phyloP scores from a whole-genome alignment of 1,140 invertebrate genomes.

The Streblospio benedicti region DNA sequence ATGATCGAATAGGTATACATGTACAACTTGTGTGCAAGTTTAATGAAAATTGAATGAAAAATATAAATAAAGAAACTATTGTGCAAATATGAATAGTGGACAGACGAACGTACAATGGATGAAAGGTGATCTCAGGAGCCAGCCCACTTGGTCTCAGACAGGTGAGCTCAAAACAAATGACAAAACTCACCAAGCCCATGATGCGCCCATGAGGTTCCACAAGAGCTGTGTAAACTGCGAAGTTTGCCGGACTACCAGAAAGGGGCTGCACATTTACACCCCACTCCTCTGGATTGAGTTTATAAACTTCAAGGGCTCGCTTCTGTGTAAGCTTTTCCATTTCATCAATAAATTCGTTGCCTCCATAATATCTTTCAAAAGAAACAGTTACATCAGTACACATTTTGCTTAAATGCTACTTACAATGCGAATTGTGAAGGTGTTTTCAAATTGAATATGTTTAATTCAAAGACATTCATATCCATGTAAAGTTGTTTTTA shows the following conservation, averaged over 20 bases:
- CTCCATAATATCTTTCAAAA: slow-evolving; percentile 88
- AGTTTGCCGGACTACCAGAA: slow-evolving; percentile 93
- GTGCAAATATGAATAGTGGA: too few relatives aligned
- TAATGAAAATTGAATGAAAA: too few relatives aligned
- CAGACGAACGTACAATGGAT: too few relatives aligned
- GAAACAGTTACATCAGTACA: slow-evolving; percentile 25
- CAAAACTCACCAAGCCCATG: too few relatives aligned
- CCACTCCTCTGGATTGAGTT: slow-evolving; percentile 77
- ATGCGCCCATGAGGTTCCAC: slow-evolving; percentile 82
- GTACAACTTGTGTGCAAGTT: too few relatives aligned
- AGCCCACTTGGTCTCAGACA: too few relatives aligned
- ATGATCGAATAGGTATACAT: too few relatives aligned
- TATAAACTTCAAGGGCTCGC: slow-evolving; percentile 74
- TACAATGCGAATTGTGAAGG: not conserved
- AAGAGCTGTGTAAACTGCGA: slow-evolving; percentile 67
- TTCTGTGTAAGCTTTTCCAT: slow-evolving; percentile 83
- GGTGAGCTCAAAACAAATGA: too few relatives aligned
- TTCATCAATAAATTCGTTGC: slow-evolving; percentile 93
- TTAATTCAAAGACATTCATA: too few relatives aligned
- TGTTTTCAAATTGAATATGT: not conserved
- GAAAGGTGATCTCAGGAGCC: too few relatives aligned
- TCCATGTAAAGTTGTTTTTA: too few relatives aligned
- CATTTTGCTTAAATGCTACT: not conserved
- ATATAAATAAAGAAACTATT: too few relatives aligned
- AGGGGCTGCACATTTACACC: slow-evolving; percentile 97